Percentiles rank a stretch among this genome's conserved stretches.
phyloP scores from a whole-genome alignment of 2,888 invertebrate genomes.

The Drosophila colorata region DNA sequence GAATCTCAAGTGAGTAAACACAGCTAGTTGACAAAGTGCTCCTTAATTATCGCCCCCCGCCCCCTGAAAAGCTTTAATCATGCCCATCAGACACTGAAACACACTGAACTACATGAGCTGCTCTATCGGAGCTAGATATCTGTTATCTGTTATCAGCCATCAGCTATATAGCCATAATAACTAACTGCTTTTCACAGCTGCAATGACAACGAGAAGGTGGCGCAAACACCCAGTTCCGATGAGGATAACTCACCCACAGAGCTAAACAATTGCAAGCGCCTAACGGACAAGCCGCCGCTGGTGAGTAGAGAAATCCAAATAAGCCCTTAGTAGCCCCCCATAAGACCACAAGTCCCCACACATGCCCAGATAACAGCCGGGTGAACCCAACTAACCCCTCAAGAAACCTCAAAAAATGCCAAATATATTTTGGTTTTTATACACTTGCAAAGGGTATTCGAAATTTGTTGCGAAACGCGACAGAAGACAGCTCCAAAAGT shows the following conservation, averaged over 20 bases:
- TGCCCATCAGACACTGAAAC: slow-evolving; percentile 51
- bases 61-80: slow-evolving; percentile 58
- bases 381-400: background rate
- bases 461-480: too few species aligned
- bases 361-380: background rate
- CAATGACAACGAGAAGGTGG: slow-evolving; percentile 84
- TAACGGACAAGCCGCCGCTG: slow-evolving; percentile 92
- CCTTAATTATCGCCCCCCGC: background rate
- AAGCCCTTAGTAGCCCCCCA: background rate
- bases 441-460: background rate
- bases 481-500: too few species aligned
- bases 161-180: background rate
- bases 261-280: slow-evolving; percentile 92
- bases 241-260: slow-evolving; percentile 95
- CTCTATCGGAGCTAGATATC: background rate
- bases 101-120: background rate
- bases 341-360: background rate
- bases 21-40: background rate
- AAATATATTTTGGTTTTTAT: background rate
- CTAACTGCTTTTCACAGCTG: slow-evolving; percentile 67
- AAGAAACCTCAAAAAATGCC: slow-evolving; percentile 15
- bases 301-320: slow-evolving; percentile 63
- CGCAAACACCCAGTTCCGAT: slow-evolving; percentile 88
- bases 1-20: slow-evolving; percentile 83
- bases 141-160: too few species aligned